phyloP scores from a whole-genome alignment of 2,888 invertebrate genomes.

The Muscina levida region DNA sequence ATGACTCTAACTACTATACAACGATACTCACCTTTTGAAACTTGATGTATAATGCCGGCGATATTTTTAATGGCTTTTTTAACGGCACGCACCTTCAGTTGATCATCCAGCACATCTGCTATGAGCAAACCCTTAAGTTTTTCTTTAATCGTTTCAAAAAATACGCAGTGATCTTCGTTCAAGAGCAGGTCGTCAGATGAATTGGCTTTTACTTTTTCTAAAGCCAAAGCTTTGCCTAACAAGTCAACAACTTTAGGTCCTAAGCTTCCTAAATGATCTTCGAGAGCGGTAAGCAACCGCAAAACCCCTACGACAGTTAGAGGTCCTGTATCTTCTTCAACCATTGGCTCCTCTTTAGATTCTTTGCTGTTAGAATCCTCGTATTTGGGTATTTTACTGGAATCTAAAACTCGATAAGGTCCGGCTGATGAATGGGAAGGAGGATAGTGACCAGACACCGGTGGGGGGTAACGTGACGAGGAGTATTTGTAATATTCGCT shows the following conservation, averaged over 20 bases:
- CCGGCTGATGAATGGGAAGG: conserved; percentile 31
- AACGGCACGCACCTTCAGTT: conserved; percentile 85
- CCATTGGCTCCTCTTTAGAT: conserved; percentile 72
- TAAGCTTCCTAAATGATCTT: conserved; percentile 90
- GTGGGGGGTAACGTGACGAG: conserved; percentile 57
- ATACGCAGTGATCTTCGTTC: conserved; percentile 86
- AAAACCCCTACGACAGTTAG: conserved; percentile 85
- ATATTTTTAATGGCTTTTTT: conserved; percentile 88
- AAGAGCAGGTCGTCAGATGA: conserved; percentile 87
- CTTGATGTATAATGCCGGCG: conserved; percentile 87
- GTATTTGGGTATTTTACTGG: conserved; percentile 77
- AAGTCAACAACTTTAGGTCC: conserved; percentile 89
- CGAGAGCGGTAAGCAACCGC: conserved; percentile 88
- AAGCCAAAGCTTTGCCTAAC: conserved; percentile 87
- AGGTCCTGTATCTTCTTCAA: conserved; percentile 80
- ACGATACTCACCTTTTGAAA: conserved; percentile 80
- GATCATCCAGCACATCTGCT: conserved; percentile 83
- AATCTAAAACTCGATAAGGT: conserved; percentile 75
- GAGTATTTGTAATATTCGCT: conserved; percentile 62
- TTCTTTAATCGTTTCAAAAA: conserved; percentile 92
- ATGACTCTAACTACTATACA: neutral
- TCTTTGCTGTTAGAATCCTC: conserved; percentile 69
- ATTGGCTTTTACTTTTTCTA: conserved; percentile 87
- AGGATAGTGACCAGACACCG: conserved; percentile 63
- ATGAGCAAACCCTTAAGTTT: conserved; percentile 89